Conservation (phyloP, 1,140 invertebrate species). For the Pseudoatta argentina region DNA sequence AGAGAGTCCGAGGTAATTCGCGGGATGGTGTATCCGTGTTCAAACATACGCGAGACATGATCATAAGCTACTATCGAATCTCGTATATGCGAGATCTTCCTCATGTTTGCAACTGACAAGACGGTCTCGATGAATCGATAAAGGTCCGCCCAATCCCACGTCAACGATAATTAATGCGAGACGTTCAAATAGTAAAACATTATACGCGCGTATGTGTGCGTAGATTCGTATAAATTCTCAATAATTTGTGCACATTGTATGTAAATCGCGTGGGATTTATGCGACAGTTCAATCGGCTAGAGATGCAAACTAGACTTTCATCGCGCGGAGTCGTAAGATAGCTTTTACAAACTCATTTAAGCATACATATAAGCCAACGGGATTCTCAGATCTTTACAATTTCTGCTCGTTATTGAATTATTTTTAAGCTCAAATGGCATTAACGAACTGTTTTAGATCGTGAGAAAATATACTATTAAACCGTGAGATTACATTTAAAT, state of each 20-base stretch:
- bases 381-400: constrained; percentile 17
- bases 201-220: constrained; percentile 9
- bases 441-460: constrained; percentile 8
- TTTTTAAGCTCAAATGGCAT: not conserved
- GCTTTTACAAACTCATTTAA: constrained; percentile 32
- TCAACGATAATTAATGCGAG: constrained; percentile 47
- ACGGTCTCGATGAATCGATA: constrained; percentile 41
- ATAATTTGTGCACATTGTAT: constrained; percentile 61
- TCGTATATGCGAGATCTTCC: not conserved
- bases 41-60: constrained; percentile 8
- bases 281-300: constrained; percentile 43
- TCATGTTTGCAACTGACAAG: constrained; percentile 16
- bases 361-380: constrained; percentile 1
- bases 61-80: constrained; percentile 24
- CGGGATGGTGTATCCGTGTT: constrained; percentile 14
- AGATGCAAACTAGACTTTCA: constrained; percentile 58
- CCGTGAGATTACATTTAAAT: constrained; percentile 7
- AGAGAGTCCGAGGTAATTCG: not conserved
- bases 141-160: constrained; percentile 36
- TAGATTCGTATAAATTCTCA: constrained; percentile 56
- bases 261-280: constrained; percentile 57
- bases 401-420: not conserved
- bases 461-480: not conserved
- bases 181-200: constrained; percentile 18
- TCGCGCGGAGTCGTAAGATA: constrained; percentile 31